Percentiles rank a stretch among this genome's conserved stretches.
Evolutionary conservation across 2,888 invertebrate genomes (phyloP).

Genomic region (Acrocera orbiculus): DNA sequence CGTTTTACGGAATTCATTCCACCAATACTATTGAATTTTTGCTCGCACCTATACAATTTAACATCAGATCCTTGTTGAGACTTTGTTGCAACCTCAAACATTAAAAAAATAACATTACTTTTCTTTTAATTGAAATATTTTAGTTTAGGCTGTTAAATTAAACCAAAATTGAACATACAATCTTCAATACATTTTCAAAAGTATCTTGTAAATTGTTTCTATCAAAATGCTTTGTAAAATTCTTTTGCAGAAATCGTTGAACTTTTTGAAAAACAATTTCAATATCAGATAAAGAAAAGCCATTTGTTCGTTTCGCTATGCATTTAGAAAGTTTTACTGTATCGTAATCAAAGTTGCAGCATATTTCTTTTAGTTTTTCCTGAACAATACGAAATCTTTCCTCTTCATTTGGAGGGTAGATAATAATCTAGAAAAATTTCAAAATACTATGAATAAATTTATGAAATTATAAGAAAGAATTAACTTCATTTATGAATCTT

Average conservation of each 20-base stretch:
- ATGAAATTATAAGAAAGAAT: not conserved
- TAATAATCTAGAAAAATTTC: constrained; percentile 1
- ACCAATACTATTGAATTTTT: constrained; percentile 35
- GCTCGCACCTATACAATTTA: constrained; percentile 25
- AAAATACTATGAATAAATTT: too few species aligned
- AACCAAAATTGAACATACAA: constrained; percentile 5
- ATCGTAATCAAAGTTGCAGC: not conserved
- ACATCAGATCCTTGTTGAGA: constrained; percentile 33
- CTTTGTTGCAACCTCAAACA: constrained; percentile 1
- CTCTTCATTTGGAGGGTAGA: not conserved
- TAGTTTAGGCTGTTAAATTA: not conserved
- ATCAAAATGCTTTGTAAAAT: not conserved
- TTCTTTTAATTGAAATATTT: not conserved
- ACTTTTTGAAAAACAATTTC: not conserved
- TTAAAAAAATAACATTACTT: not conserved
- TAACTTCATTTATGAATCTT: constrained; percentile 38
- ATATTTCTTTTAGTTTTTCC: not conserved
- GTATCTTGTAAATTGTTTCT: not conserved
- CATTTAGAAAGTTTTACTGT: not conserved
- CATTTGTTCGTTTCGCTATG: not conserved
- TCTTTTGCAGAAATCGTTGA: not conserved
- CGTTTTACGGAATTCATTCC: constrained; percentile 37
- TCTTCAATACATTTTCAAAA: constrained; percentile 7
- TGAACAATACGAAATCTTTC: not conserved
- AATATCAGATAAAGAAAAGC: constrained; percentile 3